These are phyloP conservation scores for Aleadryas rufinucha DNA, from an alignment of 2,113 vertebrate genomes.

Conservation along the genomic window DNA sequence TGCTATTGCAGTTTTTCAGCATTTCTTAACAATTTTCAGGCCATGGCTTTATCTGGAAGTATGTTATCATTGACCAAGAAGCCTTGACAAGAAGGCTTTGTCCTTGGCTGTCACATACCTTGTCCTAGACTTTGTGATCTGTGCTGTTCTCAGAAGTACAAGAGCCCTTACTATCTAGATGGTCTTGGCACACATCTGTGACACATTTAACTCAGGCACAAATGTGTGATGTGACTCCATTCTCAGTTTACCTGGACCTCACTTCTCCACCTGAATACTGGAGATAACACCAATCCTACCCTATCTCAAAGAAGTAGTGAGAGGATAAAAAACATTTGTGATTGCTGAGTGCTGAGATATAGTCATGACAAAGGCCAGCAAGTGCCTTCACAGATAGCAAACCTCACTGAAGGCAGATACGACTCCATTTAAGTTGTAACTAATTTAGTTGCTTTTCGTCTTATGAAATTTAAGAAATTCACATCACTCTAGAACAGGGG, in stretches of 20 bases:
- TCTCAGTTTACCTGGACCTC: not conserved
- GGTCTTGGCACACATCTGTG: not conserved
- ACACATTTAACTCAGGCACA: not conserved
- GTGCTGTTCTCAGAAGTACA: not conserved
- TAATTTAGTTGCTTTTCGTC: not conserved
- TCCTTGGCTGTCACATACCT: not conserved
- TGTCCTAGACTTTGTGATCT: not conserved
- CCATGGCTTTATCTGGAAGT: not conserved
- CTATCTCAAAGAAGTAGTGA: not conserved
- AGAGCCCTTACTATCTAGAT: not conserved
- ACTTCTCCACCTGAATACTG: not conserved
- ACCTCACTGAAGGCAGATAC: not conserved
- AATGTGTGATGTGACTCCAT: not conserved
- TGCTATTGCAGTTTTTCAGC: not conserved
- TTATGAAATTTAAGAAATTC: not conserved
- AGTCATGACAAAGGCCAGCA: not conserved
- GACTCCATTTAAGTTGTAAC: not conserved
- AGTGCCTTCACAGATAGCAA: not conserved
- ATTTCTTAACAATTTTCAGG: not conserved
- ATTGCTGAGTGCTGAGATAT: not conserved
- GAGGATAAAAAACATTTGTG: not conserved
- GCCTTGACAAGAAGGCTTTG: not conserved
- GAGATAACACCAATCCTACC: not conserved
- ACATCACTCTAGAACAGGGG: not conserved
- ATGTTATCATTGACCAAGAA: not conserved